Percentiles rank a stretch among this genome's conserved stretches.
Evolutionary conservation across 2,113 vertebrate species (phyloP).

Genomic region (Todiramphus saurophagus): DNA sequence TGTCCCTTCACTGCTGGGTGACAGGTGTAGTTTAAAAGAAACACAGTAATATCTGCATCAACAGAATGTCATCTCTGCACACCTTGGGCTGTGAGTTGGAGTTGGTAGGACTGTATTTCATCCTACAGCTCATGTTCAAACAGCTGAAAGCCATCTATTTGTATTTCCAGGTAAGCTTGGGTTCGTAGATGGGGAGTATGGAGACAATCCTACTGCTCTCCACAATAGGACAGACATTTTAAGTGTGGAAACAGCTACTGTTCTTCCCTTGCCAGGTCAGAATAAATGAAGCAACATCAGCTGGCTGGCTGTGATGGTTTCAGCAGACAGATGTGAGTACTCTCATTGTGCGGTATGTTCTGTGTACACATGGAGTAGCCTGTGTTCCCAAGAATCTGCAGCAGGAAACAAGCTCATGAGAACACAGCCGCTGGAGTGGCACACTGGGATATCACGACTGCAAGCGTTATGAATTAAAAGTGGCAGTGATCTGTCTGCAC

Average conservation of each 20-base stretch:
- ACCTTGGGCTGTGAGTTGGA: fast-evolving
- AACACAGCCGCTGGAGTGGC: not conserved
- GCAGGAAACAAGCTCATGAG: not conserved
- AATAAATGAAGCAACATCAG: fast-evolving
- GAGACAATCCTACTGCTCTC: not conserved
- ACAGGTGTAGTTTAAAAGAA: not conserved
- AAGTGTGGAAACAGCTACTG: not conserved
- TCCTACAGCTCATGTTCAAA: not conserved
- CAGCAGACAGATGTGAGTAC: not conserved
- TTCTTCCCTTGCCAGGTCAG: not conserved
- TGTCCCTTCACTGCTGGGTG: not conserved
- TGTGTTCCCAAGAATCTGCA: not conserved
- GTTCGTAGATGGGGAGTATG: not conserved
- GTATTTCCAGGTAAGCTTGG: not conserved
- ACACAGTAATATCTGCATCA: not conserved
- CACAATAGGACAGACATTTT: not conserved
- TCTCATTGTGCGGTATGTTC: fast-evolving
- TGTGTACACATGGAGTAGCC: not conserved
- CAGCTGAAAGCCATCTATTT: not conserved
- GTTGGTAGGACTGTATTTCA: not conserved
- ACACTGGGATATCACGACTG: fast-evolving
- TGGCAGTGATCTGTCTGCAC: not conserved
- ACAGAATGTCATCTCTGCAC: not conserved
- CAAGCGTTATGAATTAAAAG: fast-evolving
- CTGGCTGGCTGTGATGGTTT: not conserved